Percentiles rank a stretch among this genome's conserved stretches.
phyloP scores from a whole-genome alignment of 2,888 invertebrate species.

The Apotomis turbidana region DNA sequence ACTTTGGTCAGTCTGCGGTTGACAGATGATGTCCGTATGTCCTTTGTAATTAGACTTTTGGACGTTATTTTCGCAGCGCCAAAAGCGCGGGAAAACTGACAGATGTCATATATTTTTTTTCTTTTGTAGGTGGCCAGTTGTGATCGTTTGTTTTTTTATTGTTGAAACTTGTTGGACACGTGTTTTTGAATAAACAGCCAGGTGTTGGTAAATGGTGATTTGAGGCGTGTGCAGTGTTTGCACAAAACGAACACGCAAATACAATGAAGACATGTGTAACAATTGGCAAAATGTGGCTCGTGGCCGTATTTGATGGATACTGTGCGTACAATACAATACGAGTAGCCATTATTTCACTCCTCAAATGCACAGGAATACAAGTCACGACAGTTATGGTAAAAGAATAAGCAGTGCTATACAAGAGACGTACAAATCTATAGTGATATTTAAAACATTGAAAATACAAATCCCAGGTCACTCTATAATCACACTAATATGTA shows the following conservation, averaged over 20 bases:
- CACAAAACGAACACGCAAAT: constrained; percentile 18
- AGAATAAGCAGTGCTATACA: too few relatives aligned
- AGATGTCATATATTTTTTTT: constrained; percentile 57
- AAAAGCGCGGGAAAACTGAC: constrained; percentile 65
- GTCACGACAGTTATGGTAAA: too few relatives aligned
- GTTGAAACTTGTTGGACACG: constrained; percentile 54
- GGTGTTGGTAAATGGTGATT: constrained; percentile 47
- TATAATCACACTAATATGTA: too few relatives aligned
- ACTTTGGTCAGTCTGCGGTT: constrained; percentile 72
- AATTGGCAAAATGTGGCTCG: constrained; percentile 2
- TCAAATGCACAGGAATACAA: too few relatives aligned
- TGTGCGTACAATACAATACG: not conserved
- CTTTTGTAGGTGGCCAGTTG: constrained; percentile 45
- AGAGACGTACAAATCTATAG: too few relatives aligned
- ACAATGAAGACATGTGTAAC: constrained; percentile 20
- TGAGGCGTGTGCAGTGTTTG: constrained; percentile 28
- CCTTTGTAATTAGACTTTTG: constrained; percentile 52
- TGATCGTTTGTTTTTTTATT: constrained; percentile 51
- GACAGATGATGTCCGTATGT: constrained; percentile 64
- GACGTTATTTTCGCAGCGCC: constrained; percentile 43
- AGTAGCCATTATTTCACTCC: too few relatives aligned
- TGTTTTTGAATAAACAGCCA: constrained; percentile 47
- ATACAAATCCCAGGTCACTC: too few relatives aligned
- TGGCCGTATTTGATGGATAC: constrained; percentile 24
- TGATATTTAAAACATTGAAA: too few relatives aligned